Conservation (phyloP, 64 coral and sea anemone species). For the Pachyseris speciosa region DNA sequence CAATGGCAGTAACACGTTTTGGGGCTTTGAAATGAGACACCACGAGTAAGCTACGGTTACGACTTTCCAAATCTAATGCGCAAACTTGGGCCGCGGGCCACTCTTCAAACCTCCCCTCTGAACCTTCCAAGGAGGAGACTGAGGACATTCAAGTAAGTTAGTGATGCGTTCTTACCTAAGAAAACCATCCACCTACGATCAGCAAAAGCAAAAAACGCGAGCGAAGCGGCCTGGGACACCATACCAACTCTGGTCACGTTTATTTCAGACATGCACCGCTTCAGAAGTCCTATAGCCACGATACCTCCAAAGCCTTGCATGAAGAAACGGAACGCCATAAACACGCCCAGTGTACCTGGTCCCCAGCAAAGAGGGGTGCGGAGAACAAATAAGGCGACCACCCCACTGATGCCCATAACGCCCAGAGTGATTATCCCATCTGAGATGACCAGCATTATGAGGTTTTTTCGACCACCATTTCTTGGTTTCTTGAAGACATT, state of each 20-base stretch:
- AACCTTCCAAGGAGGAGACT: no score
- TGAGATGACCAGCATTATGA: conserved; percentile 62
- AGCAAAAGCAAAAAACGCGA: conserved; percentile 84
- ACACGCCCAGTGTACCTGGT: conserved; percentile 73
- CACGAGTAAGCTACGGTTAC: no score
- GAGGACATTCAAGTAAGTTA: background rate
- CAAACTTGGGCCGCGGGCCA: no score
- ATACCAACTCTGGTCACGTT: conserved; percentile 81
- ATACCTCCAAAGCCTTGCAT: conserved; percentile 89
- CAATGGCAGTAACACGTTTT: no score
- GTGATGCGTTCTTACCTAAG: conserved; percentile 59
- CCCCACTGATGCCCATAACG: conserved; percentile 78
- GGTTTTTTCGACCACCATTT: conserved; percentile 64
- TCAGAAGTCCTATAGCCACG: conserved; percentile 70
- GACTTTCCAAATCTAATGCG: no score
- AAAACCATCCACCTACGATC: conserved; percentile 78
- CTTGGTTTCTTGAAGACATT: conserved; percentile 71
- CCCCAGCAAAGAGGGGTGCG: conserved; percentile 92
- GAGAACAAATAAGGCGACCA: conserved; percentile 83
- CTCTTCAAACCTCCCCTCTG: no score
- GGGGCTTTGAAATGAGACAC: no score
- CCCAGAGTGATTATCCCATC: conserved; percentile 78
- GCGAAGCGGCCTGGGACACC: conserved; percentile 72
- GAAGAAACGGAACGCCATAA: conserved; percentile 86
- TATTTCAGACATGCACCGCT: conserved; percentile 51